A percentile compares a stretch with the other conserved stretches of the same genome.
phyloP scores from a whole-genome alignment of 2,113 vertebrate genomes.

The Marmota flaviventris region DNA sequence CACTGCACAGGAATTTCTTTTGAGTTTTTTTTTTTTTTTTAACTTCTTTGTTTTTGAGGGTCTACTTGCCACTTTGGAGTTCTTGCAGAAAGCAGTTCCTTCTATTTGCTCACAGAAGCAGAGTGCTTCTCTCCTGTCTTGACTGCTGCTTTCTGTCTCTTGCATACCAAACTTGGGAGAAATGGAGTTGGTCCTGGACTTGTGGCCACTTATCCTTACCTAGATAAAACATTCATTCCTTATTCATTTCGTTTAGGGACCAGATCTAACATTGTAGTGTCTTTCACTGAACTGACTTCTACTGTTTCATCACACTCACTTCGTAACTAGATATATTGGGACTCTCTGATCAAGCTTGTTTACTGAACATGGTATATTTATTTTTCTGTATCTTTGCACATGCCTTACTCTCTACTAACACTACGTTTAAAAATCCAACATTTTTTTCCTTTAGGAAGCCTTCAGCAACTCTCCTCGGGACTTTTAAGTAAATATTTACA shows the following conservation, averaged over 20 bases:
- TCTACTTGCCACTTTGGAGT: neutral
- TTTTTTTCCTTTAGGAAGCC: slow-evolving; percentile 43
- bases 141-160: slow-evolving; percentile 58
- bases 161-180: slow-evolving; percentile 39
- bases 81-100: slow-evolving; percentile 49
- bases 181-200: slow-evolving; percentile 31
- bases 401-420: slow-evolving; percentile 20
- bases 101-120: neutral
- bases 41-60: neutral
- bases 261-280: slow-evolving; percentile 24
- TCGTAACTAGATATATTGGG: slow-evolving; percentile 45
- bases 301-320: slow-evolving; percentile 38
- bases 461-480: slow-evolving; percentile 30
- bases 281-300: slow-evolving; percentile 47
- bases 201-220: neutral
- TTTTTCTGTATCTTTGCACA: slow-evolving; percentile 46
- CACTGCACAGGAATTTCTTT: neutral
- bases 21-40: slow-evolving; percentile 35
- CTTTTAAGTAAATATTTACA: slow-evolving; percentile 41
- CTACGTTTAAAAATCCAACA: slow-evolving; percentile 26
- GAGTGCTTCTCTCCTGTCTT: neutral
- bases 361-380: slow-evolving; percentile 59
- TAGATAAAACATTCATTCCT: slow-evolving; percentile 52
- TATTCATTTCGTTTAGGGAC: slow-evolving; percentile 56
- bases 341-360: slow-evolving; percentile 66